These are phyloP conservation scores for Cyphomyrus discorhynchus DNA, from an alignment of 2,113 vertebrate species.

Conservation along the genomic window DNA sequence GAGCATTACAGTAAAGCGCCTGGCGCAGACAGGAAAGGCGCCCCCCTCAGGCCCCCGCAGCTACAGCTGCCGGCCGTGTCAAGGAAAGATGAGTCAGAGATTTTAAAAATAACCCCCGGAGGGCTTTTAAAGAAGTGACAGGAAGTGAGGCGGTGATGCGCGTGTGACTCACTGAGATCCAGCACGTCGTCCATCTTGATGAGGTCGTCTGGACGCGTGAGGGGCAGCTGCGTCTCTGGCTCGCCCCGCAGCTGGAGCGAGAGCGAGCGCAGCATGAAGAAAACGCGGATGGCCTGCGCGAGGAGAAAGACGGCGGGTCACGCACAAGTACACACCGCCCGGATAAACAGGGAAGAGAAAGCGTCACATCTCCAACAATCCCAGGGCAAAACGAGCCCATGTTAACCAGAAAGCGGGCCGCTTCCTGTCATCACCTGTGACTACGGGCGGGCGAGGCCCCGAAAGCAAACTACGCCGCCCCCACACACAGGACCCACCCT, in stretches of 20 bases:
- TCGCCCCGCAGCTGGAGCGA: slow-evolving; percentile 79
- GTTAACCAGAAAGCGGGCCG: neutral
- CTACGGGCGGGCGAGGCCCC: neutral
- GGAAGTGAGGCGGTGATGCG: neutral
- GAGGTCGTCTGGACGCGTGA: slow-evolving; percentile 87
- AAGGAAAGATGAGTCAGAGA: neutral
- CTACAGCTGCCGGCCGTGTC: slow-evolving; percentile 8
- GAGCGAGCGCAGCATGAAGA: slow-evolving; percentile 90
- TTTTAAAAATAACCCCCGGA: neutral
- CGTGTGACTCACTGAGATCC: slow-evolving; percentile 82
- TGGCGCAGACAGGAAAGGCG: neutral
- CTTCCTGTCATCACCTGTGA: neutral
- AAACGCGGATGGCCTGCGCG: slow-evolving; percentile 85
- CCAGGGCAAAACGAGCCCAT: neutral
- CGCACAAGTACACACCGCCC: neutral
- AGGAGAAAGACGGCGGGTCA: neutral
- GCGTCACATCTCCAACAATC: neutral
- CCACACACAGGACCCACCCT: slow-evolving; percentile 59
- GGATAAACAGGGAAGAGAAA: neutral
- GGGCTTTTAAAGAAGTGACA: neutral
- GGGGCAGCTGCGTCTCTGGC: slow-evolving; percentile 85
- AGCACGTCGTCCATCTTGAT: slow-evolving; percentile 95
- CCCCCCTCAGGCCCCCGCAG: neutral
- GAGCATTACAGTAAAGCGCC: neutral
- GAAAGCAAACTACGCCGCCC: neutral